Conservation (phyloP, 1,140 invertebrate genomes). For the Steinernema feltiae region DNA sequence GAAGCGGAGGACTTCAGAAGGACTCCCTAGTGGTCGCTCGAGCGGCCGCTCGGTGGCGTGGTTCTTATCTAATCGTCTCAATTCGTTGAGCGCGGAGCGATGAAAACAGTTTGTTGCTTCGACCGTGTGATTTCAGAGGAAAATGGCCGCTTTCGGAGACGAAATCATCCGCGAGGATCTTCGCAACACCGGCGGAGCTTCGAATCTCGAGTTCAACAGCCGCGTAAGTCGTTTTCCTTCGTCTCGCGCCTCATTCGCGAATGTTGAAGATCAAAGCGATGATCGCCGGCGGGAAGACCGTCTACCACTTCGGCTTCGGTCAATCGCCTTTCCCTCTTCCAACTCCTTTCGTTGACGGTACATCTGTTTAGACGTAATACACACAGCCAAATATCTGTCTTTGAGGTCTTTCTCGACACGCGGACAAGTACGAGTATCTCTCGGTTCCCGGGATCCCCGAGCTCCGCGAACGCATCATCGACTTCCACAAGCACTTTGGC, state of each 20-base stretch:
- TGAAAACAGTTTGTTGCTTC: not conserved
- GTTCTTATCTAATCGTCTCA: not conserved
- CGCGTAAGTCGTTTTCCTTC: not conserved
- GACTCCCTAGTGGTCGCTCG: too few species aligned
- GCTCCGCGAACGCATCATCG: slow-evolving; percentile 50
- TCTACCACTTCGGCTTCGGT: slow-evolving; percentile 60
- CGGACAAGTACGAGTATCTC: slow-evolving; percentile 57
- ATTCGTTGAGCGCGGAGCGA: not conserved
- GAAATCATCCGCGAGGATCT: slow-evolving; percentile 13
- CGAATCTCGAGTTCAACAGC: not conserved
- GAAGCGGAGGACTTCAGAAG: too few species aligned
- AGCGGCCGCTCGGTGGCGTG: too few species aligned
- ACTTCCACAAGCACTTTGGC: slow-evolving; percentile 56
- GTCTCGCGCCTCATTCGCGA: not conserved
- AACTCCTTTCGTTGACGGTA: slow-evolving; percentile 46
- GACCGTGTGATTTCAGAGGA: not conserved
- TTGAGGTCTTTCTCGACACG: slow-evolving; percentile 54
- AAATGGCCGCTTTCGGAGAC: not conserved
- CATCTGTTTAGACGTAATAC: too few species aligned
- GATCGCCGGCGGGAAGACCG: slow-evolving; percentile 46
- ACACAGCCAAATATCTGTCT: too few species aligned
- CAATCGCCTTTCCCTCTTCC: slow-evolving; percentile 59
- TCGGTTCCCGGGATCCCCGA: slow-evolving; percentile 55
- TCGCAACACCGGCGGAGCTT: not conserved
- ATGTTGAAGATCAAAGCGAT: slow-evolving; percentile 37